Evolutionary conservation across 2,113 vertebrate genomes (phyloP).

Genomic region (Neofelis nebulosa): DNA sequence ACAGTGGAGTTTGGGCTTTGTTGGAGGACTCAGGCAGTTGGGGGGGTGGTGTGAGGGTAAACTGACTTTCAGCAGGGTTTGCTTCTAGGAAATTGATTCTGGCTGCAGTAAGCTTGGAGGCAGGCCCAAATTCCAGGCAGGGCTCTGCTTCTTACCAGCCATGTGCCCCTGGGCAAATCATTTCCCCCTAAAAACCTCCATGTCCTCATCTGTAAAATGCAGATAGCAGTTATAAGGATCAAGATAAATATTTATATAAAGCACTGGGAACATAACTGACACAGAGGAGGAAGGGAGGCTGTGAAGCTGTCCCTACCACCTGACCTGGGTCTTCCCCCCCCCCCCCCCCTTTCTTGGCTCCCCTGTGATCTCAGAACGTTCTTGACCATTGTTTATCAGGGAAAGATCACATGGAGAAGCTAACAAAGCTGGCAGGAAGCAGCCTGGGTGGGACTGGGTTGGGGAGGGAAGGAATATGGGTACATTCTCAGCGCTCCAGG

Average conservation of each 20-base stretch:
- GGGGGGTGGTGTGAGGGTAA: not conserved
- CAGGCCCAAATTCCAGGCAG: constrained; percentile 54
- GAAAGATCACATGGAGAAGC: constrained; percentile 1
- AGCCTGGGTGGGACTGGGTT: not conserved
- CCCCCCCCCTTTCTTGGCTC: not conserved
- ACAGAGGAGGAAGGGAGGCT: not conserved
- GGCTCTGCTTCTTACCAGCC: not conserved
- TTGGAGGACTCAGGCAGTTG: not conserved
- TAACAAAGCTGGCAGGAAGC: constrained; percentile 53
- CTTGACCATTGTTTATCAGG: constrained; percentile 33
- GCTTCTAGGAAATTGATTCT: constrained; percentile 66
- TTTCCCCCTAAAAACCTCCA: not conserved
- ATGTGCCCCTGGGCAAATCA: not conserved
- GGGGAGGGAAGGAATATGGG: not conserved
- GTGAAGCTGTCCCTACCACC: not conserved
- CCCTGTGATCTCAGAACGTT: constrained; percentile 20
- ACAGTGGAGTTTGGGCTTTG: not conserved
- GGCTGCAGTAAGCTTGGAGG: constrained; percentile 43
- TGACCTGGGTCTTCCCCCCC: not conserved
- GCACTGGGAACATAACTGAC: not conserved
- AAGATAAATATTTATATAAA: not conserved
- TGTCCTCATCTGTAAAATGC: constrained; percentile 10
- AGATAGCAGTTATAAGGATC: not conserved
- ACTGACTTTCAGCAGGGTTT: constrained; percentile 21
- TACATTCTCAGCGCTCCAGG: not conserved